Base-by-base conservation (phyloP, 2,797 vertebrate genomes). In the Poecilia picta region DNA sequence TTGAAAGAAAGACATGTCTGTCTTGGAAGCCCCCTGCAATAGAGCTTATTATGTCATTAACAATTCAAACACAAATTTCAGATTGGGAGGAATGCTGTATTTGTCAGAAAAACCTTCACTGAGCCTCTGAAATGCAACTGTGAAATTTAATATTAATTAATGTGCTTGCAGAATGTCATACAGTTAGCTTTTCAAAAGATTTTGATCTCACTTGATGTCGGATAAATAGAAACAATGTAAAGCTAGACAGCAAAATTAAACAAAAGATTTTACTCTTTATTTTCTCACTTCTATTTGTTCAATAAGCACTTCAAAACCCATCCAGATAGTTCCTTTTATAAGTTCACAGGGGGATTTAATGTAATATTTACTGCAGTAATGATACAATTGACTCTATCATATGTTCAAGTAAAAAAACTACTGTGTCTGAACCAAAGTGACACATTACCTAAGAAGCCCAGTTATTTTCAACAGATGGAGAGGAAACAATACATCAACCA, bases 401-500 rank as follows among this genome's bases (percentile, higher is more conserved):
- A 41, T 1, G 16, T 36, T 36, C 13, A 70, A 68, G 4, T 68
- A 41, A 41, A 64, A 64, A 81, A 47, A 70, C 28, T 74, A 66
- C 33, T 23, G 20, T 39, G 33, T 76, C 11, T 43, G 53, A 11
- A 16, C 74, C 0, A 8, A 36, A 55, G 25, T 43, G 84, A 20
- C 3, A 49, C n/a, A 71, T 45, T 4, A 16, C 72, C 43, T 15
- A 74, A 83, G 36, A 78, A 76, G 70, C 12, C 20, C 39, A 74
- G 36, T 74, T 75, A 41, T 25, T 59, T 3, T 45, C 31, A 18
- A 5, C 39, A 81, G 57, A 28, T 55, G 72, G 41, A 47, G 33
- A 49, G 31, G 13, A 74, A 41, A 66, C 39, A 70, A 28, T 33
- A 55, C 23, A 75, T 74, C 79, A 91, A 85, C 39, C 72, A 77